Conservation (phyloP, 2,888 invertebrate species). For the Polydrusus cervinus region DNA sequence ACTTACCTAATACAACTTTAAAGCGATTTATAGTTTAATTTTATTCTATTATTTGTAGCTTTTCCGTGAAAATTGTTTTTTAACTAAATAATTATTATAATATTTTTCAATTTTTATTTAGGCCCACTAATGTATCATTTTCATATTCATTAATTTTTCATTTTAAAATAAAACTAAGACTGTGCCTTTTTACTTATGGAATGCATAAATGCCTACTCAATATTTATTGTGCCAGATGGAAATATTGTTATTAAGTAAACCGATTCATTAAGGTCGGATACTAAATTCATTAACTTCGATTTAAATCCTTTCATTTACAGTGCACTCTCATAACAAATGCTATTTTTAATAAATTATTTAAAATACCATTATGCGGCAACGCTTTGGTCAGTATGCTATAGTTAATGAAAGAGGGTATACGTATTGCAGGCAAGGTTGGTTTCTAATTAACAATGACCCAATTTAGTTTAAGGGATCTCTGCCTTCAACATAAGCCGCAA, state of each 20-base stretch:
- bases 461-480: not conserved
- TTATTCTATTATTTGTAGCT: too few species aligned
- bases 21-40: not conserved
- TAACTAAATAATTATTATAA: too few species aligned
- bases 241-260: too few species aligned
- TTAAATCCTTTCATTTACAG: not conserved
- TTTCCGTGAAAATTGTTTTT: too few species aligned
- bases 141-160: too few species aligned
- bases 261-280: not conserved
- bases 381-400: slow-evolving; percentile 7
- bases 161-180: too few species aligned
- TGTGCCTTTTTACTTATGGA: too few species aligned
- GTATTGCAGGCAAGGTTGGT: not conserved
- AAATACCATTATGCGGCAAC: not conserved
- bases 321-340: not conserved
- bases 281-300: not conserved
- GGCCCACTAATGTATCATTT: too few species aligned
- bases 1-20: too few species aligned
- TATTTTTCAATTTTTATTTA: too few species aligned
- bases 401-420: not conserved
- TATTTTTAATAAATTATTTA: not conserved
- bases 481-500: not conserved
- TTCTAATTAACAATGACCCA: slow-evolving; percentile 19
- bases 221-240: too few species aligned
- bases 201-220: too few species aligned